Percentiles rank a stretch among this genome's conserved stretches.
These are phyloP conservation scores for Argyresthia goedartella DNA, from an alignment of 2,888 invertebrate genomes.

Conservation along the genomic window DNA sequence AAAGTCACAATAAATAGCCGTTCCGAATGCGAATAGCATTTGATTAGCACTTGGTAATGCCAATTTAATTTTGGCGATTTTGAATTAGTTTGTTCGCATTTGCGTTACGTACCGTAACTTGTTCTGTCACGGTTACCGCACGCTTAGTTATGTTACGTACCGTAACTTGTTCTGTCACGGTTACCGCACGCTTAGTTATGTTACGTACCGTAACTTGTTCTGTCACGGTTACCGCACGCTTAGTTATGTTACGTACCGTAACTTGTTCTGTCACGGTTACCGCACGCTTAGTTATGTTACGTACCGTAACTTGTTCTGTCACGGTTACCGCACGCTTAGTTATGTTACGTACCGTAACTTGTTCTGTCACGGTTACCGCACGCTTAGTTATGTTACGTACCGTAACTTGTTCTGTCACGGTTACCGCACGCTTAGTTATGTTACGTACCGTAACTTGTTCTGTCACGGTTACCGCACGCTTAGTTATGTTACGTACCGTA, in stretches of 20 bases:
- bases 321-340: neutral
- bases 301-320: neutral
- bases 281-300: neutral
- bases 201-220: neutral
- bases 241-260: neutral
- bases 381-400: too few species aligned
- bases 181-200: neutral
- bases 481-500: neutral
- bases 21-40: neutral
- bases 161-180: neutral
- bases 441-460: neutral
- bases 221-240: neutral
- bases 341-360: neutral
- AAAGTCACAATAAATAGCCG: constrained; percentile 1
- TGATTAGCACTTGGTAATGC: neutral
- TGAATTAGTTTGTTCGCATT: neutral
- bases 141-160: neutral
- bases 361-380: neutral
- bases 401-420: neutral
- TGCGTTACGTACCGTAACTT: neutral
- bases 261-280: neutral
- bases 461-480: neutral
- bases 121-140: neutral
- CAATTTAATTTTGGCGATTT: neutral
- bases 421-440: neutral